phyloP scores from a whole-genome alignment of 2,888 invertebrate species.

The Dascillus cervinus region DNA sequence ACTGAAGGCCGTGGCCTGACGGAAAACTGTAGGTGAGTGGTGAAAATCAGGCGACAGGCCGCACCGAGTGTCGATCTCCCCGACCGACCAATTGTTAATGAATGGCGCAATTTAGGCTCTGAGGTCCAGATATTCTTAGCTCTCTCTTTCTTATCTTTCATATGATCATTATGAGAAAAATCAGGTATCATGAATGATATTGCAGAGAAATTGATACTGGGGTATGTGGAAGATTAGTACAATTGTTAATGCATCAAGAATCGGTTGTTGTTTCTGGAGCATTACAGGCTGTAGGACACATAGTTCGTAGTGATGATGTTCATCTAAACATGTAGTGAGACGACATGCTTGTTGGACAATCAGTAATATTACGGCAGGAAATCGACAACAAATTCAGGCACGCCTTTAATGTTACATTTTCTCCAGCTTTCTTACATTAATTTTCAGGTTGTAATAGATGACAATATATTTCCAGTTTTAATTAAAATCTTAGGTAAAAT shows the following conservation, averaged over 20 bases:
- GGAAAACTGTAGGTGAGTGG: too few species aligned
- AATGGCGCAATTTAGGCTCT: too few species aligned
- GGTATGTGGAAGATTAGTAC: constrained; percentile 63
- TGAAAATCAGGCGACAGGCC: too few species aligned
- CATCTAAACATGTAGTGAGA: constrained; percentile 74
- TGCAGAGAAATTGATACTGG: constrained; percentile 93
- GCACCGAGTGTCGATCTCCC: too few species aligned
- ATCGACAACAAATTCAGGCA: constrained; percentile 87
- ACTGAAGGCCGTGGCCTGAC: too few species aligned
- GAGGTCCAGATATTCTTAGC: too few species aligned
- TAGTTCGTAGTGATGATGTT: constrained; percentile 94
- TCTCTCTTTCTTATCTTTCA: constrained; percentile 88
- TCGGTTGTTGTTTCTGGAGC: constrained; percentile 86
- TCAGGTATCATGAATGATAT: constrained; percentile 41
- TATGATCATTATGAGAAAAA: constrained; percentile 98
- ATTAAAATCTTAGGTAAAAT: constrained; percentile 85
- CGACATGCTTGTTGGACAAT: constrained; percentile 98
- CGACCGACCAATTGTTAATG: too few species aligned
- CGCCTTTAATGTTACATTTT: not conserved
- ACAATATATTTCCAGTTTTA: constrained; percentile 83
- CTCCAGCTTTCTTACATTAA: not conserved
- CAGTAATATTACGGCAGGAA: constrained; percentile 94
- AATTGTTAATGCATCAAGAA: constrained; percentile 63
- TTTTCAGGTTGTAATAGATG: constrained; percentile 76
- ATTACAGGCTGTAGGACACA: constrained; percentile 92